Conservation (phyloP, 2,888 invertebrate species). For the Drepanosiphum platanoidis region DNA sequence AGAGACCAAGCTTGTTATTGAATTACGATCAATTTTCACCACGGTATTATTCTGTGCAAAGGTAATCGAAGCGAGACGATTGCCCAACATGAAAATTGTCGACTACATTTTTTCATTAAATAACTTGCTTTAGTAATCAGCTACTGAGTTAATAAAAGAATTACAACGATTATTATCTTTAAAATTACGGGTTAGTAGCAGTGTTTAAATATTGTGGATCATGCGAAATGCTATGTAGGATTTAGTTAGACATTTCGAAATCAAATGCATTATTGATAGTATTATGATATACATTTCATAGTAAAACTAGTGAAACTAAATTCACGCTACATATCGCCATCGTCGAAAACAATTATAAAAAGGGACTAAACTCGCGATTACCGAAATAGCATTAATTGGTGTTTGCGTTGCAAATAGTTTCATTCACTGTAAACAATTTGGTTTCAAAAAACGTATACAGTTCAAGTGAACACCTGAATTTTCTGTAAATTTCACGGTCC, state of each 20-base stretch:
- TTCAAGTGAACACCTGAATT: neutral
- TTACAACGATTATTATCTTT: neutral
- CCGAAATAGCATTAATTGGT: too few species aligned
- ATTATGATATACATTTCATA: neutral
- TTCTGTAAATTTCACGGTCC: conserved; percentile 11
- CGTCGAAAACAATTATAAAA: neutral
- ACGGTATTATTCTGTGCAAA: neutral
- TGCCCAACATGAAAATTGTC: neutral
- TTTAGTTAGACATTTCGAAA: neutral
- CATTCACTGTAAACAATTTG: neutral
- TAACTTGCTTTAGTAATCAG: neutral
- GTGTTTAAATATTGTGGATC: neutral
- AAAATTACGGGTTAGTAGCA: neutral
- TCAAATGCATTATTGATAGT: neutral
- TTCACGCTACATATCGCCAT: neutral
- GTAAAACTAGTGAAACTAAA: neutral
- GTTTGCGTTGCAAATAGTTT: too few species aligned
- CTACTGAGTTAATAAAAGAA: neutral
- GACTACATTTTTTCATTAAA: neutral
- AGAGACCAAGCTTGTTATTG: too few species aligned
- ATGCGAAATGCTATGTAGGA: neutral
- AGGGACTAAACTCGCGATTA: neutral
- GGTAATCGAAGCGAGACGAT: neutral
- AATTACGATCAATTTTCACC: too few species aligned
- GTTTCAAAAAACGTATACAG: neutral